Base-by-base conservation (phyloP, 2,797 vertebrate species). In the Lacerta bilineata region DNA sequence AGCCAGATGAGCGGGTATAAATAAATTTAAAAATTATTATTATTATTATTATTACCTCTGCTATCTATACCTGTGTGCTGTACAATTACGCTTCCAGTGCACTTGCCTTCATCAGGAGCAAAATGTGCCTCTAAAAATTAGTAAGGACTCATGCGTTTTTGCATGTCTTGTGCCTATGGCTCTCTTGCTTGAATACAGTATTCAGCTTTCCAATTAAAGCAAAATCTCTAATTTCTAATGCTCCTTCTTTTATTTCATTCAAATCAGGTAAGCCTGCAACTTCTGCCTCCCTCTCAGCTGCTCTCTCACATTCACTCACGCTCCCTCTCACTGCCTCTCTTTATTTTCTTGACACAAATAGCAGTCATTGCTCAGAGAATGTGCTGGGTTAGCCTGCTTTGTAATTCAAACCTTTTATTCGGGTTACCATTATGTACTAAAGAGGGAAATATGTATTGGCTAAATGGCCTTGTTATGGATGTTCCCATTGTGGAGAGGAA, bases 271-370 rank as follows among this genome's bases (percentile, higher is more conserved):
- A 93, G 83, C 90, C 88, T 94, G 89, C 91, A 87, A 78, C 91
- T 95, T 90, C 33, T 79, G 87, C 84, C 84, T 87, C 85, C 43
- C 87, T 87, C 80, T 93, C 91, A 46, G 3, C 90, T 0, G 5
- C 92, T 0, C 25, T 0, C 82, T 89, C 41, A 90, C 84, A 89
- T 90, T 93, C 82, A 87, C 85, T 94, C 93, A 64, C 90, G 90
- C 91, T 92, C 59, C 33, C 87, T 75, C 90, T 87, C 91, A 81
- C 93, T 76, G 94, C 86, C 91, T 89, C 93, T 95, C 94, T 97
- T 97, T 97, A 96, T 97, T 97, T 96, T 95, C 96, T 95, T 96
- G 96, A 97, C 96, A 96, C 91, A 97, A 97, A 97, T 96, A 95
- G 96, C 95, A 94, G 89, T 95, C 96, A 96, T 96, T 93, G 93